Percentiles rank a stretch among this genome's conserved stretches.
phyloP scores from a whole-genome alignment of 1,140 invertebrate species.

The Lanistes nyassanus region DNA sequence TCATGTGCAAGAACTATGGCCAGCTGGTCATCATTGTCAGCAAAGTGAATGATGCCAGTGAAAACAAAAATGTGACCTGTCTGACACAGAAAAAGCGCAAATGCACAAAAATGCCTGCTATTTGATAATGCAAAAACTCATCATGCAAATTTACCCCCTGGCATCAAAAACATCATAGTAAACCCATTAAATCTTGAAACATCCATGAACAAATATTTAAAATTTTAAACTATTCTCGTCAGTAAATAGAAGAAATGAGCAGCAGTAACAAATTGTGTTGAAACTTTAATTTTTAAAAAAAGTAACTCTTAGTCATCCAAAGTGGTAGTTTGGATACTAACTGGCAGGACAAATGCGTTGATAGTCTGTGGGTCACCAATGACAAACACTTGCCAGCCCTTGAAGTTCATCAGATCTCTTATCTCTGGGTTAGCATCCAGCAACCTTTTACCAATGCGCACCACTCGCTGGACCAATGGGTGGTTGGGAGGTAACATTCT shows the following conservation, averaged over 20 bases:
- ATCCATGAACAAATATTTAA: not conserved
- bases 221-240: too few species aligned
- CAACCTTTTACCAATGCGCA: slow-evolving; percentile 61
- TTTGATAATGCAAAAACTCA: too few species aligned
- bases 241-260: too few species aligned
- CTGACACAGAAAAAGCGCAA: slow-evolving; percentile 58
- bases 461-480: slow-evolving; percentile 62
- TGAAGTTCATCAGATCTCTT: slow-evolving; percentile 63
- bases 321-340: slow-evolving; percentile 56
- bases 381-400: slow-evolving; percentile 70
- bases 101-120: not conserved
- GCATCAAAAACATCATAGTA: not conserved
- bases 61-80: slow-evolving; percentile 75
- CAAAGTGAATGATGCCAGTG: slow-evolving; percentile 71
- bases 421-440: slow-evolving; percentile 68
- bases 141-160: not conserved
- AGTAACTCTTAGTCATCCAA: too few species aligned
- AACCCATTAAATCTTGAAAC: not conserved
- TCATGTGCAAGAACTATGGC: slow-evolving; percentile 75
- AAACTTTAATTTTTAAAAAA: not conserved
- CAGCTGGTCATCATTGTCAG: slow-evolving; percentile 73
- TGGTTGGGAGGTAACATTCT: slow-evolving; percentile 62
- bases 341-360: slow-evolving; percentile 73
- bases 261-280: not conserved
- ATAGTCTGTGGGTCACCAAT: slow-evolving; percentile 61